phyloP scores from a whole-genome alignment of 2,113 vertebrate species.

The Pampusana beccarii region DNA sequence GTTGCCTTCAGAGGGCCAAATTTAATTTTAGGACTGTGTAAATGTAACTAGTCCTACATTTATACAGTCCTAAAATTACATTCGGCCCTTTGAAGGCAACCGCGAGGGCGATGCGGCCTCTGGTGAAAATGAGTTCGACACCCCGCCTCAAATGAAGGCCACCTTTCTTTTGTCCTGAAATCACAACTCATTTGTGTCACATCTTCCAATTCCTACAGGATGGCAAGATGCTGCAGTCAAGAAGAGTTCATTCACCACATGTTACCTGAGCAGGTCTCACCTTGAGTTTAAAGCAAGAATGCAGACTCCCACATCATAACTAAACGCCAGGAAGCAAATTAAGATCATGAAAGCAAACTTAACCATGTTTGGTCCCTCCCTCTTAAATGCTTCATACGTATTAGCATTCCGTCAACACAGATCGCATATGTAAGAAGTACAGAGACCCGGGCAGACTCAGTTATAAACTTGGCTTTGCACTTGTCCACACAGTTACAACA shows the following conservation, averaged over 20 bases:
- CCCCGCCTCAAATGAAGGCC: not conserved
- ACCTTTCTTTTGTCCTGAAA: not conserved
- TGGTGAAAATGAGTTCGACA: too few species aligned
- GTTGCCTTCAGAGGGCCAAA: too few species aligned
- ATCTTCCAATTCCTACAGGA: not conserved
- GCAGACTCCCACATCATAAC: not conserved
- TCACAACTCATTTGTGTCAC: not conserved
- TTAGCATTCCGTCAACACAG: not conserved
- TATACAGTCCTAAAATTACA: too few species aligned
- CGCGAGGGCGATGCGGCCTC: too few species aligned
- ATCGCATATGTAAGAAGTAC: not conserved
- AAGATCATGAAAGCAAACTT: not conserved
- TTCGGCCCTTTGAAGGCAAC: too few species aligned
- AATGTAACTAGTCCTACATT: too few species aligned
- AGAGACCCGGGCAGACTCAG: not conserved
- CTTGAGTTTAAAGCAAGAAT: not conserved
- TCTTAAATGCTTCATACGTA: not conserved
- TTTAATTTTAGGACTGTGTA: too few species aligned
- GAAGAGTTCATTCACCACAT: not conserved
- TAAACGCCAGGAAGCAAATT: not conserved
- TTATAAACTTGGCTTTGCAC: not conserved
- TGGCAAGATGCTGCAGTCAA: not conserved
- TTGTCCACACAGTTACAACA: not conserved
- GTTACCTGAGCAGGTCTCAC: not conserved
- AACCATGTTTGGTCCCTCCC: fast-evolving